These are phyloP conservation scores for Tyto alba DNA, from an alignment of 2,113 vertebrate species.

Conservation along the genomic window DNA sequence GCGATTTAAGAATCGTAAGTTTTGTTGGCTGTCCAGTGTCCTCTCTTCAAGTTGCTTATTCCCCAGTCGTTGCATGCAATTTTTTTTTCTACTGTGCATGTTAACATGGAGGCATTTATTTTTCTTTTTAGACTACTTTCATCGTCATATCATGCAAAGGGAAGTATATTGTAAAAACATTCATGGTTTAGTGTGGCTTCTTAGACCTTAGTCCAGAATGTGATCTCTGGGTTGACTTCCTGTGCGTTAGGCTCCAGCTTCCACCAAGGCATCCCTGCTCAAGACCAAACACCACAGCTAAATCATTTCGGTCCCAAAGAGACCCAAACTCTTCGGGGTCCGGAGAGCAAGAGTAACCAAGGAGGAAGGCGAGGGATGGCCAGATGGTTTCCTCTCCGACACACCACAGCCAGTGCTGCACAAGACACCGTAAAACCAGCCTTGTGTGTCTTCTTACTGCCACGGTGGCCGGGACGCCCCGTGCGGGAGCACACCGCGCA, in stretches of 20 bases:
- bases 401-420: neutral
- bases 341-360: neutral
- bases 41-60: neutral
- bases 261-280: neutral
- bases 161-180: neutral
- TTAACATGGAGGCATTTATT: neutral
- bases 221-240: neutral
- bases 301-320: neutral
- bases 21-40: neutral
- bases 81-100: neutral
- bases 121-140: neutral
- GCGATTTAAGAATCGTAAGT: neutral
- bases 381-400: neutral
- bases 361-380: neutral
- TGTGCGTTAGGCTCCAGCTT: neutral
- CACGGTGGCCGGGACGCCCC: neutral
- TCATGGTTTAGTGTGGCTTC: neutral
- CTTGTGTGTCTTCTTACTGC: neutral
- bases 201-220: neutral
- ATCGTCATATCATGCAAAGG: neutral
- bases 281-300: neutral
- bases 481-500: accelerated
- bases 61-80: too few relatives aligned
- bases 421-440: neutral
- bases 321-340: neutral